These are phyloP conservation scores for Halichondria panicea DNA, from an alignment of 37 sponge, comb jelly and placozoan species.

Conservation along the genomic window DNA sequence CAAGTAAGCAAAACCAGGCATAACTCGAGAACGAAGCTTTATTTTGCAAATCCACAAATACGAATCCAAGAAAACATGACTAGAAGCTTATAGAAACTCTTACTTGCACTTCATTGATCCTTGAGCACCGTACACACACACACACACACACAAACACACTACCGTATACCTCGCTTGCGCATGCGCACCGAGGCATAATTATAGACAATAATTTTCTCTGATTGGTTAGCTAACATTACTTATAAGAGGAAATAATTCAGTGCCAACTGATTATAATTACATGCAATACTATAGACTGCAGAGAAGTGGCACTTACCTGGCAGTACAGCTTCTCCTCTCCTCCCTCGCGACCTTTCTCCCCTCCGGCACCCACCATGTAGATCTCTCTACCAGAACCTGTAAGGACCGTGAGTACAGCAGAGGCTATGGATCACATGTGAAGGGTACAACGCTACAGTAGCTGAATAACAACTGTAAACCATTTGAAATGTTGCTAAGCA, in stretches of 20 bases:
- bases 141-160: no score
- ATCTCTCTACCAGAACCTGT: slow-evolving; percentile 52
- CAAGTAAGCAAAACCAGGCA: no score
- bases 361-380: slow-evolving; percentile 32
- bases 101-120: no score
- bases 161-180: no score
- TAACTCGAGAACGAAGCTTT: no score
- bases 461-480: background rate
- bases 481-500: background rate
- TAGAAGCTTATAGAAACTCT: no score
- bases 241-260: background rate
- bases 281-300: background rate
- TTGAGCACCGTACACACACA: no score
- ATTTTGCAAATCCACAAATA: no score
- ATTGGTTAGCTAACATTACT: background rate
- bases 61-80: no score
- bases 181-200: no score
- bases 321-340: slow-evolving; percentile 50
- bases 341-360: slow-evolving; percentile 40
- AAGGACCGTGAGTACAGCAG: background rate
- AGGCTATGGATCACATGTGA: background rate
- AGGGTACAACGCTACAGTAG: background rate
- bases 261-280: background rate
- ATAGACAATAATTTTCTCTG: no score
- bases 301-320: slow-evolving; percentile 13